Evolutionary conservation across 2,113 vertebrate genomes (phyloP), one percentile per base, ranked within the genome.

Genomic region (Hipposideros armiger): DNA sequence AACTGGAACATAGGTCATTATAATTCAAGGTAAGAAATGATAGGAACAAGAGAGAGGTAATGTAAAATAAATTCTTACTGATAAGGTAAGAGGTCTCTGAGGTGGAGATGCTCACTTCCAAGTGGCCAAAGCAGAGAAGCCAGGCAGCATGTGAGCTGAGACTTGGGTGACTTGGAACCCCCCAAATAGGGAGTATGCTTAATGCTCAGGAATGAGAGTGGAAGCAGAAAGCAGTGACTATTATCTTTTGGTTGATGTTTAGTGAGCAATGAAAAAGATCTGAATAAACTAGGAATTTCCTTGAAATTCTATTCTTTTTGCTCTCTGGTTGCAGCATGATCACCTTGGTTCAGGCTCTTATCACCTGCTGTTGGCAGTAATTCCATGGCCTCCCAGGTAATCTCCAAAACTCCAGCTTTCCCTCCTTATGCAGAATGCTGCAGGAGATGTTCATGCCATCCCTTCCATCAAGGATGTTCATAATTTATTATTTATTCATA

Each of bases 391-490:
- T 42, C 47, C 42, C 7, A 16, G n/a, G 0, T 42, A 30, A 7
- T 9, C 5, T 5, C 26, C 20, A 3, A 14, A 16, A 10, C 52
- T 15, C 19, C 3, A 3, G 26, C n/a, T 72, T 28, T 36, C 9
- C 70, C 13, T 7, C 7, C 19, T 66, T n/a, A 5, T 0, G 0
- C 19, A 17, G 72, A 28, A 58, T 13, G 62, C 16, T 15, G 0
- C 2, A 4, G 4, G 24, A 3, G 2, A 32, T 14, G 11, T 10
- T 26, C 15, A 14, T 19, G n/a, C 6, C 50, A 13, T 2, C 5
- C 16, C 15, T 17, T 30, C 58, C 69, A 28, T 58, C 32, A 36
- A 28, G 60, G 40, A 58, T 26, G 36, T 15, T 54, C n/a, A 7
- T 50, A 56, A 20, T 7, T n/a, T 69, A 47, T 22, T 22, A 28